Evolutionary conservation across 1,140 invertebrate genomes (phyloP).

Genomic region (Zelostemma sp.): DNA sequence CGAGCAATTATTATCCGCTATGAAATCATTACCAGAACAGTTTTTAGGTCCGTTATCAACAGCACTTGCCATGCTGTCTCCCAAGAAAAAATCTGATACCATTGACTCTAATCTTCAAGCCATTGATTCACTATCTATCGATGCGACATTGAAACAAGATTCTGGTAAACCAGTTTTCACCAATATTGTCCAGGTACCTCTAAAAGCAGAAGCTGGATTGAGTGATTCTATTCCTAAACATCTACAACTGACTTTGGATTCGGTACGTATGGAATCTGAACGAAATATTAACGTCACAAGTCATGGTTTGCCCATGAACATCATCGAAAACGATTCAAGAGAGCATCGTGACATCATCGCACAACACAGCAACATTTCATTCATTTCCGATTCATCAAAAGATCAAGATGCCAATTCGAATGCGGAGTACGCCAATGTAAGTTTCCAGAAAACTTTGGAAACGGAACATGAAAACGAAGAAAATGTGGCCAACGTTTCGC

Average conservation of each 20-base stretch:
- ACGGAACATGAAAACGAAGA: background rate
- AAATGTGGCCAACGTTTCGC: too few species aligned
- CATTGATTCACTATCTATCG: background rate
- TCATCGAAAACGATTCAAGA: constrained; percentile 26
- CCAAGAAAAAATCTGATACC: constrained; percentile 27
- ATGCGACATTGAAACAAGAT: constrained; percentile 6
- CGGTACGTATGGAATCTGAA: constrained; percentile 38
- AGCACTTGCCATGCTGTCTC: constrained; percentile 56
- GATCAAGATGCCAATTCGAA: background rate
- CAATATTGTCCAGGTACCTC: constrained; percentile 36
- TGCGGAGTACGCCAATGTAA: background rate
- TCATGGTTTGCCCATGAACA: background rate
- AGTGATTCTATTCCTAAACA: constrained; percentile 18
- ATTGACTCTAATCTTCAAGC: constrained; percentile 9
- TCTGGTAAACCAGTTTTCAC: constrained; percentile 8
- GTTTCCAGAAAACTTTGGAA: background rate
- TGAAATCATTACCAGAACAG: constrained; percentile 63
- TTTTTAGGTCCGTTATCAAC: constrained; percentile 57
- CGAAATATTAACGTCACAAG: constrained; percentile 24
- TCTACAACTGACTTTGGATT: constrained; percentile 37
- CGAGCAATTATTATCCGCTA: constrained; percentile 57
- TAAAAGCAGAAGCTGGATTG: too few species aligned
- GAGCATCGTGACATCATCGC: constrained; percentile 1
- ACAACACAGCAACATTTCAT: constrained; percentile 5
- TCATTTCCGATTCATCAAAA: background rate